Evolutionary conservation across 1,140 invertebrate species (phyloP), one percentile per base, ranked within the genome.

Genomic region (Batillaria attramentaria): DNA sequence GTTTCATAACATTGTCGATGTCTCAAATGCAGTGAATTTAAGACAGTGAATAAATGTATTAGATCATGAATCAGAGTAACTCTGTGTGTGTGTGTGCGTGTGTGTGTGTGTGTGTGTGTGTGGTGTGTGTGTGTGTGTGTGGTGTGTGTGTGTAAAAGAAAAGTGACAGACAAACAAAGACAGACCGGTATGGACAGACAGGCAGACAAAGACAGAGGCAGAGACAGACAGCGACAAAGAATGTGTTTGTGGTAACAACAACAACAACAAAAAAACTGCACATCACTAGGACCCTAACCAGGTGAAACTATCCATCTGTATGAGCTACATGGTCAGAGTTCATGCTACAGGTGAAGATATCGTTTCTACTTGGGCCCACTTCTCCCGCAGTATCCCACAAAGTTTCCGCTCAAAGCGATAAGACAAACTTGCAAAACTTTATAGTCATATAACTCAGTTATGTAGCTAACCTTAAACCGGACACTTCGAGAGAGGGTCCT

Each of bases 41-140:
- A n/a, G n/a, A n/a, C n/a, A n/a, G n/a, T n/a, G n/a, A n/a, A n/a
- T n/a, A n/a, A 18, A 16, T 2, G n/a, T 2, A 54, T n/a, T n/a
- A 2, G 46, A 54, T 54, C 16, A 54, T 54, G 16, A 16, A 18
- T 16, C 46, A 54, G 46, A 54, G 46, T 54, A 54, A 18, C 46
- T 54, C n/a, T 54, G 16, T 54, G 46, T 54, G 16, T 54, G n/a
- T 54, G 46, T 18, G 1, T 54, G n/a, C n/a, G n/a, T 1, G 16
- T 54, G 46, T 54, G 46, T 54, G n/a, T n/a, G n/a, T n/a, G n/a
- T n/a, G n/a, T n/a, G n/a, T n/a, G n/a, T n/a, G n/a, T n/a, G n/a
- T 54, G 46, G 46, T 54, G 46, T 54, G 46, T 54, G 46, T 54
- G 46, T 54, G 46, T 54, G 46, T 54, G 46, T 54, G 46, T 54